phyloP scores from a whole-genome alignment of 2,113 vertebrate species.

The Gallinago undulata region DNA sequence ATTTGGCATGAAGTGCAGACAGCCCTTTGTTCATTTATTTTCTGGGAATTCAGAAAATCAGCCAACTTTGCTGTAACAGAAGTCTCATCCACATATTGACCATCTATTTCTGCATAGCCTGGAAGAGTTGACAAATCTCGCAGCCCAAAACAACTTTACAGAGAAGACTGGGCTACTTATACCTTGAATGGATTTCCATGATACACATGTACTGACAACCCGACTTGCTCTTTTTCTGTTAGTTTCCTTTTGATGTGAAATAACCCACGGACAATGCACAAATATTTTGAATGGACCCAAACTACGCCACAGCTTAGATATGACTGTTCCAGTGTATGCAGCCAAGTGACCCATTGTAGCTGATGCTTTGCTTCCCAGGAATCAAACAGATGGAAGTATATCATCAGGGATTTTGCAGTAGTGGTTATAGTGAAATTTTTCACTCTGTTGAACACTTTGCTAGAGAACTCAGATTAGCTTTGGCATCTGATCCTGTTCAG shows the following conservation, averaged over 20 bases:
- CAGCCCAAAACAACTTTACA: background rate
- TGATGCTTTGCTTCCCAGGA: slow-evolving; percentile 43
- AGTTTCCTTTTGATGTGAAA: background rate
- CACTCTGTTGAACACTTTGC: slow-evolving; percentile 57
- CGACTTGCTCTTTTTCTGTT: background rate
- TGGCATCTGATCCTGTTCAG: slow-evolving; percentile 53
- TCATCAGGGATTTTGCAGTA: slow-evolving; percentile 23
- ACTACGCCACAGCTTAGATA: background rate
- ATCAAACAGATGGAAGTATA: slow-evolving; percentile 36
- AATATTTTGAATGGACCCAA: background rate
- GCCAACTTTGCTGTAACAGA: background rate
- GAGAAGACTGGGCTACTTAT: background rate
- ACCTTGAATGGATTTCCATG: background rate
- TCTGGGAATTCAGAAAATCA: background rate
- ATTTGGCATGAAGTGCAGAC: background rate
- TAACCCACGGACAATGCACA: background rate
- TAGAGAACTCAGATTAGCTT: slow-evolving; percentile 47
- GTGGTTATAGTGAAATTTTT: slow-evolving; percentile 36
- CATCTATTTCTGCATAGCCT: background rate
- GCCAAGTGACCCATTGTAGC: background rate
- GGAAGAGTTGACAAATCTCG: background rate
- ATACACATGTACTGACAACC: background rate
- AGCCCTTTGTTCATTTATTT: background rate
- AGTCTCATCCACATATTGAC: background rate
- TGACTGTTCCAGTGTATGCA: background rate